These are phyloP conservation scores for Aplysina aerophoba DNA, from an alignment of 37 sponge, comb jelly and placozoan genomes.

Conservation along the genomic window DNA sequence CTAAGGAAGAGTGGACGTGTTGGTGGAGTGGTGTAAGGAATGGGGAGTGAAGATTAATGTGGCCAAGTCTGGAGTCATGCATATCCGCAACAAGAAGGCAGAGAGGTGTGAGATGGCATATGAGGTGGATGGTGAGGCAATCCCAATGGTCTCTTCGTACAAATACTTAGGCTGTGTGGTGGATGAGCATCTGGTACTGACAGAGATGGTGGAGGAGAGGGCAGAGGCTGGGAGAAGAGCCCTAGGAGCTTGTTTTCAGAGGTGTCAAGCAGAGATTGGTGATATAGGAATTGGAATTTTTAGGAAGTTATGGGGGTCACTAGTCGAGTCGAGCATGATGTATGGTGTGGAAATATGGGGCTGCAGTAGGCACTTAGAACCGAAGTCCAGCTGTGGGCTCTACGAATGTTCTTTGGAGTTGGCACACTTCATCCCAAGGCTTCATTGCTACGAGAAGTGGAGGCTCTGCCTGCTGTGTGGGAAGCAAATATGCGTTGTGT, in stretches of 20 bases:
- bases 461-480: slow-evolving; percentile 5
- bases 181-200: slow-evolving; percentile 5
- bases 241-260: slow-evolving; percentile 2
- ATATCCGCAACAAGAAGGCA: neutral
- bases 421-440: slow-evolving; percentile 28
- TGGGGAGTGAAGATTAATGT: slow-evolving; percentile 16
- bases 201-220: slow-evolving; percentile 1
- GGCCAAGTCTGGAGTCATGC: slow-evolving; percentile 27
- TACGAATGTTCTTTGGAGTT: neutral
- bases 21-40: slow-evolving; percentile 8
- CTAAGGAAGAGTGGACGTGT: slow-evolving; percentile 9
- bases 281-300: neutral
- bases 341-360: slow-evolving; percentile 9
- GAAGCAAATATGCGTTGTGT: slow-evolving; percentile 9
- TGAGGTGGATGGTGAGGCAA: slow-evolving; percentile 21
- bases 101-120: slow-evolving; percentile 2
- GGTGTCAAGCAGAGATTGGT: slow-evolving; percentile 18
- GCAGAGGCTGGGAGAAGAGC: slow-evolving; percentile 24
- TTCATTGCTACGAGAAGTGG: neutral
- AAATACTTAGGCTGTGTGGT: slow-evolving; percentile 3
- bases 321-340: neutral
- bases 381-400: neutral
- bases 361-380: slow-evolving; percentile 1
- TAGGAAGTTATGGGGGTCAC: neutral
- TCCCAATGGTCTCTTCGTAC: slow-evolving; percentile 6